phyloP scores from a whole-genome alignment of 2,797 vertebrate species.

The Sparidentex hasta region DNA sequence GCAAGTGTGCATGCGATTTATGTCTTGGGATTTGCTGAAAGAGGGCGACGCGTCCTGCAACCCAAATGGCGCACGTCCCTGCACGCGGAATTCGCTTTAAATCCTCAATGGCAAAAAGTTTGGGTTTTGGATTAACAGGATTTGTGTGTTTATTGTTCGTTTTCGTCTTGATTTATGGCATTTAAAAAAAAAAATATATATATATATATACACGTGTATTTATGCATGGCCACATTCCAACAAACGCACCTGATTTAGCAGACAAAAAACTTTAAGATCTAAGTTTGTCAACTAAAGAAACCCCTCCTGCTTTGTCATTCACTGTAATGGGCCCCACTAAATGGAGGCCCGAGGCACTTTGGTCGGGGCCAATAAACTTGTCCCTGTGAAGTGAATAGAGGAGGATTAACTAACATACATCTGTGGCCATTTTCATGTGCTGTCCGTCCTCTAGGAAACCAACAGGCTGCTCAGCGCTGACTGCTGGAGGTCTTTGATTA shows the following conservation, averaged over 20 bases:
- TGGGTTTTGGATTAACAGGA: not conserved
- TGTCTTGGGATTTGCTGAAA: not conserved
- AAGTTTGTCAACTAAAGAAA: constrained; percentile 43
- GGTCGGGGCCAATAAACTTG: constrained; percentile 70
- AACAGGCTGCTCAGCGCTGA: constrained; percentile 78
- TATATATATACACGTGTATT: too few species aligned
- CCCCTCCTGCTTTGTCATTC: constrained; percentile 46
- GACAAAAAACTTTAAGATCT: constrained; percentile 32
- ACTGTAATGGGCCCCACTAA: constrained; percentile 52
- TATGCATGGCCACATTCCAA: constrained; percentile 19
- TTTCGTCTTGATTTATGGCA: not conserved
- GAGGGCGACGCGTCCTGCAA: not conserved
- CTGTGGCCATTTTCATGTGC: constrained; percentile 83
- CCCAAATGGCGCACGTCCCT: not conserved
- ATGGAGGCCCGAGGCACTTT: constrained; percentile 52
- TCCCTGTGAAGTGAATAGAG: constrained; percentile 75
- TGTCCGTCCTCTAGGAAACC: constrained; percentile 75
- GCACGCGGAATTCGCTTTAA: not conserved
- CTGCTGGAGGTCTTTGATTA: constrained; percentile 86
- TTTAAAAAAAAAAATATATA: too few species aligned
- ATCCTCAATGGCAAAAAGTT: not conserved
- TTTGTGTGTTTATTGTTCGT: not conserved
- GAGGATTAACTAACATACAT: constrained; percentile 81
- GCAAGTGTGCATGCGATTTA: constrained; percentile 18
- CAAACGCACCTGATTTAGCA: constrained; percentile 48